Conservation (phyloP, 2,113 vertebrate species). For the Eolophus roseicapilla region DNA sequence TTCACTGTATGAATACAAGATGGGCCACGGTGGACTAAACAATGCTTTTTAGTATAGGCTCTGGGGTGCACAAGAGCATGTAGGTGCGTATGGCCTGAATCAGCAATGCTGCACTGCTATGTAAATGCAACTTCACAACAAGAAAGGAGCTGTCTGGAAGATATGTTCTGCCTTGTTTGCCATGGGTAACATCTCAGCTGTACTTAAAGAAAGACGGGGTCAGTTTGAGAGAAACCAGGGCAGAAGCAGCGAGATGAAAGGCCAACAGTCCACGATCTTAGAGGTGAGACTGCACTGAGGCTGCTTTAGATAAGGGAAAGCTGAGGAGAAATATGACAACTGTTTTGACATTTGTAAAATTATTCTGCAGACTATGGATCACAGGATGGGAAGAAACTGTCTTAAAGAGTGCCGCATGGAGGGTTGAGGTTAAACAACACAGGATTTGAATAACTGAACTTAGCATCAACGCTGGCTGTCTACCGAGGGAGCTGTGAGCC, state of each 20-base stretch:
- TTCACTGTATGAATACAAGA: not conserved
- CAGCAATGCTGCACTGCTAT: not conserved
- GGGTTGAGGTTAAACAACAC: not conserved
- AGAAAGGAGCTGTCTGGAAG: not conserved
- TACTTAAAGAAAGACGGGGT: not conserved
- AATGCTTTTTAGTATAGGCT: not conserved
- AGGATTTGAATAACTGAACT: not conserved
- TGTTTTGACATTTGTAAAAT: not conserved
- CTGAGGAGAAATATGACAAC: not conserved
- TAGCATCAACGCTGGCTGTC: not conserved
- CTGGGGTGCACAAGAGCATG: too few relatives aligned
- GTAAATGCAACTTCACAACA: not conserved
- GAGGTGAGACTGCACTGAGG: not conserved
- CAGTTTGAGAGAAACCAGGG: not conserved
- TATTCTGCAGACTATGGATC: not conserved
- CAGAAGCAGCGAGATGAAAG: not conserved
- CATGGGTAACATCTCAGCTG: not conserved
- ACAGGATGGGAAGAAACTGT: not conserved
- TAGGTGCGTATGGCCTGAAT: not conserved
- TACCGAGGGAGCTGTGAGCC: not conserved
- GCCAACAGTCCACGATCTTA: accelerated
- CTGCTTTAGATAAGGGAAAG: not conserved
- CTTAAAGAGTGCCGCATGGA: not conserved
- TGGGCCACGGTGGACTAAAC: not conserved
- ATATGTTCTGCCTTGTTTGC: not conserved